Evolutionary conservation across 92 coral and sea anemone genomes (phyloP).

Genomic region (Actinernus sp.): DNA sequence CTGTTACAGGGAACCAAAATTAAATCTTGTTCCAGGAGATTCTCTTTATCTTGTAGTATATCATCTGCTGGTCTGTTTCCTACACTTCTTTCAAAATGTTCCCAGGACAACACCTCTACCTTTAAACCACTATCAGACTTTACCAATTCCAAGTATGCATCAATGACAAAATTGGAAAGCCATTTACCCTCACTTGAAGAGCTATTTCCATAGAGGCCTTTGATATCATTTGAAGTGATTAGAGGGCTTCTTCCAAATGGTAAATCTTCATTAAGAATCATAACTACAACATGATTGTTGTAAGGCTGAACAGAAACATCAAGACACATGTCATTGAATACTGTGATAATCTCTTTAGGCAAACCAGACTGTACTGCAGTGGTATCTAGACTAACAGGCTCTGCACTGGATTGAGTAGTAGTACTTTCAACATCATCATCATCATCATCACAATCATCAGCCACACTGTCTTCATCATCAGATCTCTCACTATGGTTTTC

Average conservation of each 20-base stretch:
- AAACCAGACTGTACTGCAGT: too few species aligned
- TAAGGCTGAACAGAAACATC: too few species aligned
- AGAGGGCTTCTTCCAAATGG: neutral
- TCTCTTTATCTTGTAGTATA: neutral
- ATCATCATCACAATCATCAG: too few species aligned
- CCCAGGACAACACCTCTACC: neutral
- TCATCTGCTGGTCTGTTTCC: neutral
- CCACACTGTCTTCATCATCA: too few species aligned
- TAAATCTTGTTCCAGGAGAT: neutral
- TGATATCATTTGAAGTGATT: neutral
- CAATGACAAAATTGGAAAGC: neutral
- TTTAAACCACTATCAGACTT: neutral
- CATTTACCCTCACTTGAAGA: neutral
- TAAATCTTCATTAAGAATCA: neutral
- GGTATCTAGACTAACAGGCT: too few species aligned
- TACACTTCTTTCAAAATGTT: neutral
- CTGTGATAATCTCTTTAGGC: too few species aligned
- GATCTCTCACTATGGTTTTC: too few species aligned
- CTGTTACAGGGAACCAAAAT: neutral
- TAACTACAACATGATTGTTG: too few species aligned
- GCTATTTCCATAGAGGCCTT: neutral
- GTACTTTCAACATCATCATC: too few species aligned
- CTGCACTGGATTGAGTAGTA: too few species aligned
- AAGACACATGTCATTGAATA: too few species aligned
- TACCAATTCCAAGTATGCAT: neutral